Evolutionary conservation across 2,888 invertebrate genomes (phyloP).

Genomic region (Itoplectis maculator): DNA sequence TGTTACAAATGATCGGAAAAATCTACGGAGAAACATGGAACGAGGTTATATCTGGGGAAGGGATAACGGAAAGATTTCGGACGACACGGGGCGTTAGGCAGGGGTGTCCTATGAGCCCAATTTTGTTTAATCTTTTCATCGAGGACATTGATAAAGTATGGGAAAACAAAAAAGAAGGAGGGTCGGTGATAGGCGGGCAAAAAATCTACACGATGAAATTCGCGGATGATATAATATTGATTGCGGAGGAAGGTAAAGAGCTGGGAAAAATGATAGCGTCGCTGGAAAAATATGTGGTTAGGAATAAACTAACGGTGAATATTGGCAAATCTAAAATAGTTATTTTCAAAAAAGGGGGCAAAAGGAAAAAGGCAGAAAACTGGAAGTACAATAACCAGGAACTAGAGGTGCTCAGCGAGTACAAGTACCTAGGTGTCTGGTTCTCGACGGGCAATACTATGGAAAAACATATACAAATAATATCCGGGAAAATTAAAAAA

Average conservation of each 20-base stretch:
- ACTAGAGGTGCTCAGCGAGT: neutral
- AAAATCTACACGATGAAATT: neutral
- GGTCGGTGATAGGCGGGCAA: neutral
- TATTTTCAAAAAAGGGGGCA: constrained; percentile 12
- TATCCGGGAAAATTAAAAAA: constrained; percentile 2
- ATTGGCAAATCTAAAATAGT: constrained; percentile 1
- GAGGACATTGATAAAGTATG: constrained; percentile 11
- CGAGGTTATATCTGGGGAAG: constrained; percentile 35
- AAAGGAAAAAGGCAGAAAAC: neutral
- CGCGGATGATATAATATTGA: neutral
- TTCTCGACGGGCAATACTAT: constrained; percentile 20
- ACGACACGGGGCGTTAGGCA: constrained; percentile 14
- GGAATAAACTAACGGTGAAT: neutral
- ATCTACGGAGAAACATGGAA: constrained; percentile 28
- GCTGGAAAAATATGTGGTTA: constrained; percentile 1
- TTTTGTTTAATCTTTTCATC: constrained; percentile 18
- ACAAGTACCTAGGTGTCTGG: neutral
- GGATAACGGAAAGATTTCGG: constrained; percentile 2
- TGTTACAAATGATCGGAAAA: neutral
- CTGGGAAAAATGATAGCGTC: neutral
- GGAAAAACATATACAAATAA: neutral
- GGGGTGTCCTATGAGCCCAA: constrained; percentile 23
- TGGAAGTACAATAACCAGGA: neutral
- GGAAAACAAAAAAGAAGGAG: neutral
- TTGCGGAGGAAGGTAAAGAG: neutral